Evolutionary conservation across 2,113 vertebrate genomes (phyloP), one percentile per base, ranked within the genome.

Genomic region (Stegostoma tigrinum): DNA sequence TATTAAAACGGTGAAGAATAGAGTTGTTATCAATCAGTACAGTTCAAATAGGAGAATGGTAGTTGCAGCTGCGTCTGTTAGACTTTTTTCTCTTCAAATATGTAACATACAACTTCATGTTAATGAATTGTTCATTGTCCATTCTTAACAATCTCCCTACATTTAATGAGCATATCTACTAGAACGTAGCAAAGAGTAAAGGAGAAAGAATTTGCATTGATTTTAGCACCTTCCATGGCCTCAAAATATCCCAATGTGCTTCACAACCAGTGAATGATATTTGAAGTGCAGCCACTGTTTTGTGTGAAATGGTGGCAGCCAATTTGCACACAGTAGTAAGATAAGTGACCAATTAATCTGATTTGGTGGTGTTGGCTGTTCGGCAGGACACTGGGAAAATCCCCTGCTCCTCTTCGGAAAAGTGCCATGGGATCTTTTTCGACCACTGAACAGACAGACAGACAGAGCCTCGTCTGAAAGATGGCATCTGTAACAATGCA

Each of bases 401-500:
- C 38, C 61, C 87, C 89, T 34, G 89, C 89, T 67, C 61, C 38
- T 64, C 87, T 90, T 38, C 4, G 61, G n/a, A 93, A 93, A 93
- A 38, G 89, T 93, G 34, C 89, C 55, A 45, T 66, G 61, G 61
- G 89, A 93, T 38, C 89, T 91, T 91, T 64, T 91, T 64, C 30
- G 87, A 61, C 87, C 87, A 91, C 12, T 93, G 61, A 91, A n/a
- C 87, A 64, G 87, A 64, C 87, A 64, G 87, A 64, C 87, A 91
- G 87, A 91, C 87, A n/a, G 87, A 91, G 55, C 89, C 89, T 66
- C n/a, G 61, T 93, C 30, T 93, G 61, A 66, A 93, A 93, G 61
- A 93, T 93, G 89, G 61, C 61, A 93, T 93, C 89, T 91, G 89
- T 91, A 93, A 66, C 89, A 93, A 93, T 93, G 89, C 89, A 93